Evolutionary conservation across 2,797 vertebrate genomes (phyloP).

Genomic region (Potorous gilbertii): DNA sequence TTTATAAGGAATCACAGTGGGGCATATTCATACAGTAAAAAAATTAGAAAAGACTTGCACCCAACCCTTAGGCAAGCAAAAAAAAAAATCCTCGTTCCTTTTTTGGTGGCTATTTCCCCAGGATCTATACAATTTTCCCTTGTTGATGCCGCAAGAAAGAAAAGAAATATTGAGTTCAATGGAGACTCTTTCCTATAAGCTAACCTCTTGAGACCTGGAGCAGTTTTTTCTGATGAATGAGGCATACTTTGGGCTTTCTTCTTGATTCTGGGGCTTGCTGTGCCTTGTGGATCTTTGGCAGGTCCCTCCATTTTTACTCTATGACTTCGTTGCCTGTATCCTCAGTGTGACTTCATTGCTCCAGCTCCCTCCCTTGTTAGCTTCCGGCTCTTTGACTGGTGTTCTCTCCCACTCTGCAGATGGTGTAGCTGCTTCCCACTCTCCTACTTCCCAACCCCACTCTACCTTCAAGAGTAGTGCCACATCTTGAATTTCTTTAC

Average conservation of each 20-base stretch:
- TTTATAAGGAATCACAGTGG: too few species aligned
- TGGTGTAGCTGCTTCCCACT: not conserved
- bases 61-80: too few species aligned
- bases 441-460: not conserved
- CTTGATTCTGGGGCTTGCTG: not conserved
- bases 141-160: not conserved
- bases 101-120: too few species aligned
- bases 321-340: not conserved
- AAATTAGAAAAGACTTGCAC: too few species aligned
- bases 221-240: not conserved
- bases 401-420: not conserved
- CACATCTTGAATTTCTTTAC: not conserved
- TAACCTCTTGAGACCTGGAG: not conserved
- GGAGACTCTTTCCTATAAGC: not conserved
- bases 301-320: not conserved
- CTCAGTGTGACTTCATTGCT: not conserved
- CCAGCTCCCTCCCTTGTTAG: not conserved
- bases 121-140: not conserved
- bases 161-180: not conserved
- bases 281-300: not conserved
- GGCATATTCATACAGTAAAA: too few species aligned
- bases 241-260: not conserved
- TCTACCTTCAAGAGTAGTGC: not conserved
- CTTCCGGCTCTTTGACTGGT: too few species aligned
- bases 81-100: too few species aligned